Base-by-base conservation (phyloP, 2,797 vertebrate genomes). In the Microctenopoma lineatum region DNA sequence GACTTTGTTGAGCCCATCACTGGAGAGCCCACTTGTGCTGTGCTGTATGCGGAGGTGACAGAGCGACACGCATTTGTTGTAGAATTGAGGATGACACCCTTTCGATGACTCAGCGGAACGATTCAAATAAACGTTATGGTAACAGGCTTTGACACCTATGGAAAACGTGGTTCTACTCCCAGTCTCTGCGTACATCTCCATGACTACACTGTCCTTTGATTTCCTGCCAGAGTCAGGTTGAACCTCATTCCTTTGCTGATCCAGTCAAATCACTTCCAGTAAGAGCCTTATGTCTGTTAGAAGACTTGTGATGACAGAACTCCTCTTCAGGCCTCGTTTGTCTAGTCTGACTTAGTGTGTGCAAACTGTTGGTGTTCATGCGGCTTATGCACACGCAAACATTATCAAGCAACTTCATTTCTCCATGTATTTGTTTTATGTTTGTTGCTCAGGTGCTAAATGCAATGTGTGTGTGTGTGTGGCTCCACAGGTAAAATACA, bases 401-500 rank as follows among this genome's bases (percentile, higher is more conserved):
- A 36, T 16, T 38, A 39, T 47, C 15, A 0, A 21, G 7, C 11
- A 46, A 46, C 15, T 36, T 47, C 11, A n/a, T 32, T 9, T 2
- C 12, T 27, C 29, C 10, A n/a, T 38, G 7, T 5, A 18, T 39
- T 60, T 56, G 9, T 56, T 39, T 1, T 16, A 4, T 2, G 3
- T 21, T 14, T 18, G 9, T 34, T 21, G 2, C 15, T 38, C 11
- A 26, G 8, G 12, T 63, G 16, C 39, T 10, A 4, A n/a, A 15
- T 54, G 8, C 44, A 51, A 25, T 71, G 34, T 54, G 32, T 55
- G 54, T 56, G 26, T 64, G 26, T 45, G 41, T 70, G 59, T 45
- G 54, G 25, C 5, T 56, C 77, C 77, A 55, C 88, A 99, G 98
- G 89, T 94, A 60, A 98, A 98, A 83, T 99, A 97, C 70, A 91